These are phyloP conservation scores for Ormia ochracea DNA, from an alignment of 2,888 invertebrate genomes.

Conservation along the genomic window DNA sequence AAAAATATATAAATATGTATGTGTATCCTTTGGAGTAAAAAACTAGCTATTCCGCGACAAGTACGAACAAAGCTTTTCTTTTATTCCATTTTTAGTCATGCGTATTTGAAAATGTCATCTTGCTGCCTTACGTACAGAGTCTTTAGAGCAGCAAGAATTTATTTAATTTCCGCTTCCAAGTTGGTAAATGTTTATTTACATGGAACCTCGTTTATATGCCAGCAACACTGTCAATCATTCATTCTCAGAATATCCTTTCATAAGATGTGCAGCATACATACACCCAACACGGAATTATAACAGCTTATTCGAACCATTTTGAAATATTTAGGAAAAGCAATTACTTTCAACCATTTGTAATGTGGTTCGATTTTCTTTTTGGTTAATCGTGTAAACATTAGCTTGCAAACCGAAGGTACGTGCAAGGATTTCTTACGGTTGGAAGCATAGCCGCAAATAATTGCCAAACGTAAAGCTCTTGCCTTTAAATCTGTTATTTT, in stretches of 20 bases:
- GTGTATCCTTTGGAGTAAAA: no score
- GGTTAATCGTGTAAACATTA: no score
- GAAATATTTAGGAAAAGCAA: constrained; percentile 45
- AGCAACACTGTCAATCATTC: constrained; percentile 19
- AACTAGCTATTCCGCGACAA: no score
- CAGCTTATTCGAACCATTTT: neutral
- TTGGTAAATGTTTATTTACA: neutral
- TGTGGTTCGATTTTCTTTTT: constrained; percentile 11
- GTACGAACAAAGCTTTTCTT: neutral
- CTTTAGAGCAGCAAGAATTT: constrained; percentile 11
- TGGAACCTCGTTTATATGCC: neutral
- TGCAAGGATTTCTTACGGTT: no score
- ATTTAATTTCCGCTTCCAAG: constrained; percentile 1
- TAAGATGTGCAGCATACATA: neutral
- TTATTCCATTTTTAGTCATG: neutral
- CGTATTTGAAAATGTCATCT: neutral
- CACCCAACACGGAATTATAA: neutral
- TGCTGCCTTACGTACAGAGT: neutral
- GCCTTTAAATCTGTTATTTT: no score
- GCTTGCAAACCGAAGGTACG: no score
- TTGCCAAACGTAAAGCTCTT: no score
- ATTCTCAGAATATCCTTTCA: constrained; percentile 18
- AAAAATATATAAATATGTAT: no score
- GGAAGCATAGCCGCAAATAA: no score
- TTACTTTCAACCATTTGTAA: constrained; percentile 48